Base-by-base conservation (phyloP, 2,113 vertebrate genomes). In the Odocoileus virginianus region DNA sequence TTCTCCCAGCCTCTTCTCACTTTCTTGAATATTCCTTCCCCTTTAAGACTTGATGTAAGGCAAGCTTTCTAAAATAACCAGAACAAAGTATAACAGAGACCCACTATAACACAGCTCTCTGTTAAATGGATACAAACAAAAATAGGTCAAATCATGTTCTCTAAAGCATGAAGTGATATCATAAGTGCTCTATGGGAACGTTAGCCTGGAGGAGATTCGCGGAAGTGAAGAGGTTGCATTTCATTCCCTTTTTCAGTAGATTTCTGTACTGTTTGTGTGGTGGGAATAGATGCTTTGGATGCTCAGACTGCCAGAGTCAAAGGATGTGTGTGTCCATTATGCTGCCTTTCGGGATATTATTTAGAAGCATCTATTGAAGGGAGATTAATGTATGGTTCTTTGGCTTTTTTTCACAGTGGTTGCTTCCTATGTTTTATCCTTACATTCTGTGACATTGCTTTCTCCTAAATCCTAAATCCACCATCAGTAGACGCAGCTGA, bases 311-410 rank as follows among this genome's bases (percentile, higher is more conserved):
- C 91, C 40, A 4, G 16, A 21, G 64, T 30, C n/a, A 8, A 17
- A 23, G 2, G 1, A 27, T 0, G 2, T 27, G 33, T 7, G 36
- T 33, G 9, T 17, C 36, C 55, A 33, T 25, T 17, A 0, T 0
- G 5, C 83, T 87, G 25, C 40, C 33, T 71, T 87, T 40, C 33
- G 2, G 19, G 23, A 30, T 40, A 5, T 58, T 23, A 14, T 45
- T 71, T 43, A 79, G 67, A 82, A 61, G 23, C 50, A 23, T 43
- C 85, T 50, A 12, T 36, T 43, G 17, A 45, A 33, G 45, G 23
- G 19, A 64, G 12, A 40, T n/a, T 55, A 17, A 58, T 36, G 4
- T 9, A n/a, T 16, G n/a, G 64, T 71, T 74, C n/a, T 45, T 27
- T 60, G 40, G 54, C 55, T 81, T 85, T 82, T n/a, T 36, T 40